Evolutionary conservation across 1,140 invertebrate genomes (phyloP).

Genomic region (Trichomalopsis sarcophagae): DNA sequence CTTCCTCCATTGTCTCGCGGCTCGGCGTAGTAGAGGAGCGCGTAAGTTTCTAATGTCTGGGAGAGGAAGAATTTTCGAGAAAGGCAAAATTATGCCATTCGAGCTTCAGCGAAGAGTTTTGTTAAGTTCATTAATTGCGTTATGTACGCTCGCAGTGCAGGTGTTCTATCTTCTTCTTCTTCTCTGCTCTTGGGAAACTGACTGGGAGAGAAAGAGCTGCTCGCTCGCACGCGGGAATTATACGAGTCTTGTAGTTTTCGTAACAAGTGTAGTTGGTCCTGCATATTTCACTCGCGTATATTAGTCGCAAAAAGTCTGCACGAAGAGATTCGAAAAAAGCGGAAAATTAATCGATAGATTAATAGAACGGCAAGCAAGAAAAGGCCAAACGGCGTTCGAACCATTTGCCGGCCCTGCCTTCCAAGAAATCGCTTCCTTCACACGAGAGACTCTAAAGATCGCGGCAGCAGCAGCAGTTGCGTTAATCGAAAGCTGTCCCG

Average conservation of each 20-base stretch:
- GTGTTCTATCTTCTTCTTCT: background rate
- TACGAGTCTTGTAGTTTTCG: background rate
- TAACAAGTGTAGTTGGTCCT: background rate
- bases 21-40: too few relatives aligned
- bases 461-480: background rate
- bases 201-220: background rate
- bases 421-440: background rate
- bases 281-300: background rate
- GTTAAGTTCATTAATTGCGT: background rate
- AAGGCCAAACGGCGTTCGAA: background rate
- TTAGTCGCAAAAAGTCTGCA: background rate
- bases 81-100: background rate
- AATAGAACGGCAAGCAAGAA: background rate
- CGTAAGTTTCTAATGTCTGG: background rate
- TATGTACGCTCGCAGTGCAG: background rate
- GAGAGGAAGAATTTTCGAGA: background rate
- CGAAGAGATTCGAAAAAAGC: too few relatives aligned
- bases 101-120: background rate
- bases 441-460: background rate
- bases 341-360: too few relatives aligned
- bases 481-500: slow-evolving; percentile 17
- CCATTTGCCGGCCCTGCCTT: background rate
- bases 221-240: background rate
- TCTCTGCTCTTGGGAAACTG: background rate
- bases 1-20: slow-evolving; percentile 5